Percentiles rank a stretch among this genome's conserved stretches.
phyloP scores from a whole-genome alignment of 1,140 invertebrate species.

The Globodera ellingtonae region DNA sequence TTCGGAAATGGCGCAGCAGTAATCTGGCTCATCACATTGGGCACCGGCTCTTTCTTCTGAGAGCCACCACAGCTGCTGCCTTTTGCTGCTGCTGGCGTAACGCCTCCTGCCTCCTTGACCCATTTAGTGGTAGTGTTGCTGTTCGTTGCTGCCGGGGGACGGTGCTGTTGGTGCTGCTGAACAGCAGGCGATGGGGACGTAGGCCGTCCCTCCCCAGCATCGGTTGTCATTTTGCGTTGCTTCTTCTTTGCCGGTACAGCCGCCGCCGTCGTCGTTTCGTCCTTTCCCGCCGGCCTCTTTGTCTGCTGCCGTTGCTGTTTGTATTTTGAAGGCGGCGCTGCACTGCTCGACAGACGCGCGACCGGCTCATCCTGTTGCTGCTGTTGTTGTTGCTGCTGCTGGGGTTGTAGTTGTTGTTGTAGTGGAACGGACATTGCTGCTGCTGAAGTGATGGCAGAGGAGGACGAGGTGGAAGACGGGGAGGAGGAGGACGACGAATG shows the following conservation, averaged over 20 bases:
- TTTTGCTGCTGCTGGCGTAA: neutral
- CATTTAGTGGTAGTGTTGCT: neutral
- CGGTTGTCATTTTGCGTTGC: neutral
- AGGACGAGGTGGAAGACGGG: conserved; percentile 36
- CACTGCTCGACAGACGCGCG: conserved; percentile 30
- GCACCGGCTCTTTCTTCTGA: neutral
- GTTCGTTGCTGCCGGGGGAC: neutral
- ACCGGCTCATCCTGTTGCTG: conserved; percentile 16
- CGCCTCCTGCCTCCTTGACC: too few relatives aligned
- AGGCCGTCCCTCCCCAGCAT: neutral
- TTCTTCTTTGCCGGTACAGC: neutral
- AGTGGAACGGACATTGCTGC: neutral
- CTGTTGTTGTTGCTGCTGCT: neutral
- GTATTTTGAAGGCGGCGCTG: conserved; percentile 34
- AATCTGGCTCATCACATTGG: conserved; percentile 6
- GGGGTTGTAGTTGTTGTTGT: too few relatives aligned
- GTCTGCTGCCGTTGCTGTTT: conserved; percentile 22
- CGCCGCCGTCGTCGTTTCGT: conserved; percentile 6
- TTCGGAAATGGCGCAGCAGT: conserved; percentile 10
- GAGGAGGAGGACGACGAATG: conserved; percentile 36
- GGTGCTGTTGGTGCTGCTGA: neutral
- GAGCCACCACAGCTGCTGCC: neutral
- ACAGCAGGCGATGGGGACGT: neutral
- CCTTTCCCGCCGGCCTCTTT: conserved; percentile 10
- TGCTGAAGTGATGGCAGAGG: conserved; percentile 16